phyloP scores from a whole-genome alignment of 1,140 invertebrate genomes.

The Papilio aristodemus region DNA sequence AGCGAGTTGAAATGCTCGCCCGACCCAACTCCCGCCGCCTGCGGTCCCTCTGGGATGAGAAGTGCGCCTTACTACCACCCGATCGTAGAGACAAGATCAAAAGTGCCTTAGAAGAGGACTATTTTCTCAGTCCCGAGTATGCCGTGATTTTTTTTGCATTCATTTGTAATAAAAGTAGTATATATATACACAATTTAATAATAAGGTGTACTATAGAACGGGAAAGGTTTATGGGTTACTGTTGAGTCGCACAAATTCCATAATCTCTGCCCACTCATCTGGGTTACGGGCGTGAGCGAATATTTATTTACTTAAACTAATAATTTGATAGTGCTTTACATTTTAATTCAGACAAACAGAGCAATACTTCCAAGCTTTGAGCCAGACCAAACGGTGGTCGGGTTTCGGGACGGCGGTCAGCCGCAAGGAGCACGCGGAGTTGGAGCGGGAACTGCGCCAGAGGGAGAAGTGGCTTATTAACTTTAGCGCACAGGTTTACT shows the following conservation, averaged over 20 bases:
- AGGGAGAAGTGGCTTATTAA: conserved; percentile 74
- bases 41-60: conserved; percentile 72
- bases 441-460: conserved; percentile 51
- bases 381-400: conserved; percentile 50
- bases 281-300: too few relatives aligned
- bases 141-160: conserved; percentile 19
- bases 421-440: conserved; percentile 58
- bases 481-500: conserved; percentile 74
- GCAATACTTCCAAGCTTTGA: conserved; percentile 71
- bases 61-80: conserved; percentile 56
- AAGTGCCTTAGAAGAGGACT: conserved; percentile 72
- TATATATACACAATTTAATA: too few relatives aligned
- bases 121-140: conserved; percentile 76
- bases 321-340: too few relatives aligned
- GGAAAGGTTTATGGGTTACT: too few relatives aligned
- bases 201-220: too few relatives aligned
- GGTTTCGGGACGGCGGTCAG: conserved; percentile 53
- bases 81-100: conserved; percentile 72
- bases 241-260: too few relatives aligned
- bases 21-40: conserved; percentile 64
- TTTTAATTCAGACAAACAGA: conserved; percentile 67
- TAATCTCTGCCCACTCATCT: too few relatives aligned
- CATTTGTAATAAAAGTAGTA: background rate
- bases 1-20: conserved; percentile 65
- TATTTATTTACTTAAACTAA: too few relatives aligned